Evolutionary conservation across 2,888 invertebrate genomes (phyloP).

Genomic region (Phengaris arion): DNA sequence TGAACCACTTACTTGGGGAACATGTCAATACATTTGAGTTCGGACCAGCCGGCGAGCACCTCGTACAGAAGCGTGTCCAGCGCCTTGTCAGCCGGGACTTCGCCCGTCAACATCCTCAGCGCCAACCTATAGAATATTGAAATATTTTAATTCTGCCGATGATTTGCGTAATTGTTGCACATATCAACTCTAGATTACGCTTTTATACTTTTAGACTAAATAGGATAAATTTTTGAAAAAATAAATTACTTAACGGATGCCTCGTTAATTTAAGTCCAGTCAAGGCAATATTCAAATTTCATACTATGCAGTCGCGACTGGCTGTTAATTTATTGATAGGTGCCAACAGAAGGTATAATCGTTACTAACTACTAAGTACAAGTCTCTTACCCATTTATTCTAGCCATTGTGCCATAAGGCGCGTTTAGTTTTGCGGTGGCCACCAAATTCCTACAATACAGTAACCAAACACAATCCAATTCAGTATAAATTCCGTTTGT

Average conservation of each 20-base stretch:
- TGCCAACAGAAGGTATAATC: not conserved
- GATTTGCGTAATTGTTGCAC: too few relatives aligned
- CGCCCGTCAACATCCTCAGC: slow-evolving; percentile 72
- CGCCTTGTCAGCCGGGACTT: slow-evolving; percentile 68
- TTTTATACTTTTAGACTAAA: too few relatives aligned
- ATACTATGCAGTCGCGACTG: not conserved
- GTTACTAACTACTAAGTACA: not conserved
- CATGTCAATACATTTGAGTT: slow-evolving; percentile 69
- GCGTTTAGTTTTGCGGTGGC: slow-evolving; percentile 73
- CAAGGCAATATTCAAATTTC: too few relatives aligned
- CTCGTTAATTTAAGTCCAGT: too few relatives aligned
- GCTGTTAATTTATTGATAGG: not conserved
- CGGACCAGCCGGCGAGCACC: slow-evolving; percentile 68
- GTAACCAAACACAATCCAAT: slow-evolving; percentile 79
- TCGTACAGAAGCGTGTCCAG: slow-evolving; percentile 72
- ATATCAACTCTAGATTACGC: too few relatives aligned
- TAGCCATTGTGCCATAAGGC: slow-evolving; percentile 79
- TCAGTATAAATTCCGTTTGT: slow-evolving; percentile 55
- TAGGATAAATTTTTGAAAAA: too few relatives aligned
- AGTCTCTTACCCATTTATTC: slow-evolving; percentile 77
- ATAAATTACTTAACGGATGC: too few relatives aligned
- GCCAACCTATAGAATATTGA: slow-evolving; percentile 61
- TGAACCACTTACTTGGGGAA: slow-evolving; percentile 68
- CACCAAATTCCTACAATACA: slow-evolving; percentile 79
- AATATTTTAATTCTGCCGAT: too few relatives aligned